phyloP scores from a whole-genome alignment of 37 sponge, comb jelly and placozoan genomes.

The Crambe crambe region DNA sequence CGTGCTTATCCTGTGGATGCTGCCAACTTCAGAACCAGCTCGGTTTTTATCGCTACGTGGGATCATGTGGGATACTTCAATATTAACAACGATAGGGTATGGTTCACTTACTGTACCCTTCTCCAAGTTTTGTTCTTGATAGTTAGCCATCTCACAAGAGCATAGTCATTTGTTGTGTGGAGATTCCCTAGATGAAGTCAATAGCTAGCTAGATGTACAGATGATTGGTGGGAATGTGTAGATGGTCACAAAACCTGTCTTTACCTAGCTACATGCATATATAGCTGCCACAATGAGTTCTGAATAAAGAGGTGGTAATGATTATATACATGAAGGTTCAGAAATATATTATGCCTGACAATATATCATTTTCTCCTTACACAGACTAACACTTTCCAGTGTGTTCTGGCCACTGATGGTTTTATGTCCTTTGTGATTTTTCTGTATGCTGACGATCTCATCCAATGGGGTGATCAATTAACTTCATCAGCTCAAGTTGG shows the following conservation, averaged over 20 bases:
- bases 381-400: conserved; percentile 59
- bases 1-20: background rate
- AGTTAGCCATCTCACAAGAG: too few relatives aligned
- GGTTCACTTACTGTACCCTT: background rate
- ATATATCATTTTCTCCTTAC: background rate
- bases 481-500: conserved; percentile 56
- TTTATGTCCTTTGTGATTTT: conserved; percentile 39
- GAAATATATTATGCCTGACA: too few relatives aligned
- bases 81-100: background rate
- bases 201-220: too few relatives aligned
- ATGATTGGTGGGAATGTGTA: too few relatives aligned
- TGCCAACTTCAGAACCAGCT: background rate
- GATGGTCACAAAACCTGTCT: too few relatives aligned
- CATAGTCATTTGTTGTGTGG: too few relatives aligned
- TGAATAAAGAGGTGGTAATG: too few relatives aligned
- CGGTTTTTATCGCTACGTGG: conserved; percentile 8
- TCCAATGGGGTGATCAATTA: conserved; percentile 55
- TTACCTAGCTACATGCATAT: too few relatives aligned
- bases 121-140: too few relatives aligned
- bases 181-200: too few relatives aligned
- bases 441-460: conserved; percentile 52
- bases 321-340: too few relatives aligned
- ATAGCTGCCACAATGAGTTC: too few relatives aligned
- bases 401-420: conserved; percentile 38
- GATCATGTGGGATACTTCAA: conserved; percentile 16